Conservation (phyloP, 1,140 invertebrate genomes). For the Drosophila prosaltans region DNA sequence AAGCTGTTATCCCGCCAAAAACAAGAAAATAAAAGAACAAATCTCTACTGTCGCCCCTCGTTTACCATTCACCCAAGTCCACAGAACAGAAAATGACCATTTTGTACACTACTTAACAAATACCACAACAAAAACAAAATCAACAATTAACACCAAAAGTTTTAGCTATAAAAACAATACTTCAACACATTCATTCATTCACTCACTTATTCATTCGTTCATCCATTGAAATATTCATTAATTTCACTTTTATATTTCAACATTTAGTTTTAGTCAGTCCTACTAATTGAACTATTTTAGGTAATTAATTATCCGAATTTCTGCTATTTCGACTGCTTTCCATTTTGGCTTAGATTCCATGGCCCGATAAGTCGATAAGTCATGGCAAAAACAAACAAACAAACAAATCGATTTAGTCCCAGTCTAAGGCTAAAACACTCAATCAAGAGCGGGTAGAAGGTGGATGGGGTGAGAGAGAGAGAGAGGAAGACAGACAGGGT, state of each 20-base stretch:
- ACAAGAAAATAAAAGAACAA: not conserved
- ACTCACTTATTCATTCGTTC: constrained; percentile 22
- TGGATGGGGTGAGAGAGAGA: not conserved
- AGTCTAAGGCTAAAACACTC: constrained; percentile 48
- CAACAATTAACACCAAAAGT: not conserved
- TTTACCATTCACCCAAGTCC: not conserved
- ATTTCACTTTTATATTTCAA: constrained; percentile 30
- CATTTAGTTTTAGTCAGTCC: constrained; percentile 27
- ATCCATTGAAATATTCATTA: constrained; percentile 7
- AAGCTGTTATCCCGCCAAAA: not conserved
- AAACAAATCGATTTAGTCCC: constrained; percentile 67
- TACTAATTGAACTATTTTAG: constrained; percentile 47
- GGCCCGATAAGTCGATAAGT: constrained; percentile 53
- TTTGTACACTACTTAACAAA: constrained; percentile 10
- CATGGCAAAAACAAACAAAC: constrained; percentile 33
- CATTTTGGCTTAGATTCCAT: constrained; percentile 4
- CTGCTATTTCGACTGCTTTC: not conserved
- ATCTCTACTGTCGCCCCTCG: no score
- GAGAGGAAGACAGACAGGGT: not conserved
- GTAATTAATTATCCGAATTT: constrained; percentile 38
- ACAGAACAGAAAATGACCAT: constrained; percentile 5
- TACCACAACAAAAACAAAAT: not conserved
- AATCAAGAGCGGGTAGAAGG: constrained; percentile 37
- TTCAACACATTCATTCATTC: constrained; percentile 1
- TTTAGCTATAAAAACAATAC: not conserved